These are phyloP conservation scores for Neosalanx taihuensis DNA, from an alignment of 2,797 vertebrate species.

Conservation along the genomic window DNA sequence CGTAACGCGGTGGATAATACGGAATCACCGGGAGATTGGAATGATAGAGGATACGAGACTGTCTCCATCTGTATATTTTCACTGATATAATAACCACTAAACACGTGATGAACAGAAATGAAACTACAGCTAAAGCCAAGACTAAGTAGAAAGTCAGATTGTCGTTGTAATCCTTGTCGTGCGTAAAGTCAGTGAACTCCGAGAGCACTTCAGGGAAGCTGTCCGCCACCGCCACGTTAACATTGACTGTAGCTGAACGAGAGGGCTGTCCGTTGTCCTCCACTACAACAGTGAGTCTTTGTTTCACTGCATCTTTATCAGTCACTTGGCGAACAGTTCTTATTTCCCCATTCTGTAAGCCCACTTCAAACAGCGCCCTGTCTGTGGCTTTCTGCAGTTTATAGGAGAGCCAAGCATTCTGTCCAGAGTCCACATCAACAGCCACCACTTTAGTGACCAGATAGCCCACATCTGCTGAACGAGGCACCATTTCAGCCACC, in stretches of 20 bases:
- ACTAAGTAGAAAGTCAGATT: conserved; percentile 32
- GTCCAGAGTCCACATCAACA: conserved; percentile 62
- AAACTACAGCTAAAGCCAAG: conserved; percentile 26
- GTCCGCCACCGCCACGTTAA: conserved; percentile 62
- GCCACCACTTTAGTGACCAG: conserved; percentile 68
- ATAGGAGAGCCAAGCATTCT: conserved; percentile 58
- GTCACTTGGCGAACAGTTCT: conserved; percentile 53
- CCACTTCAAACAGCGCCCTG: conserved; percentile 48
- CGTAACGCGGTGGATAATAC: conserved; percentile 37
- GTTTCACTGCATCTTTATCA: conserved; percentile 64
- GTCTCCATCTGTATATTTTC: conserved; percentile 44
- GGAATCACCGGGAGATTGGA: conserved; percentile 46
- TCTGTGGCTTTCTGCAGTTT: conserved; percentile 53
- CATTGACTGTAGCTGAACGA: conserved; percentile 71
- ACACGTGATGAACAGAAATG: conserved; percentile 34
- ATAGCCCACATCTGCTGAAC: conserved; percentile 61
- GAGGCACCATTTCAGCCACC: conserved; percentile 61
- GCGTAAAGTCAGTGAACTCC: conserved; percentile 26
- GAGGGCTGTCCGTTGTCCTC: conserved; percentile 78
- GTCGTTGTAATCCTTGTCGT: conserved; percentile 12
- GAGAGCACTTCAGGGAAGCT: conserved; percentile 34
- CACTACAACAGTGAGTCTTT: conserved; percentile 64
- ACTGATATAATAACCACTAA: conserved; percentile 39
- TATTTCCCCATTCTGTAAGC: conserved; percentile 53
- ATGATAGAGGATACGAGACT: conserved; percentile 54